phyloP scores from a whole-genome alignment of 2,113 vertebrate genomes.

The Aphyosemion australe region DNA sequence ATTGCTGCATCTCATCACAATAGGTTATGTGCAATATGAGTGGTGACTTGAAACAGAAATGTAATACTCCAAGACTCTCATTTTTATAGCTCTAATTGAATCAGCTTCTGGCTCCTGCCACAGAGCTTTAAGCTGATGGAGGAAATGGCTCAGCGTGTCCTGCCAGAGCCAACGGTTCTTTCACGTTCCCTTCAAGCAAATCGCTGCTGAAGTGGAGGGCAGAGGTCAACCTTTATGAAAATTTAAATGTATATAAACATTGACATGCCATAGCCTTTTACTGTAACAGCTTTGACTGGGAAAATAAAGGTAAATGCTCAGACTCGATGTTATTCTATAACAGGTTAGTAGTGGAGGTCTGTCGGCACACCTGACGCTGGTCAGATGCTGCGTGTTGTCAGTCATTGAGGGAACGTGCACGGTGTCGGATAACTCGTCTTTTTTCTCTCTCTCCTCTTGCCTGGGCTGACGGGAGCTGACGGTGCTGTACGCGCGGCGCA shows the following conservation, averaged over 20 bases:
- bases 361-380: no score
- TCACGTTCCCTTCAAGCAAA: no score
- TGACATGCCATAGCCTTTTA: no score
- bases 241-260: not conserved
- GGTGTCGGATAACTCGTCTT: no score
- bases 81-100: constrained; percentile 66
- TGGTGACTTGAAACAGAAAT: constrained; percentile 69
- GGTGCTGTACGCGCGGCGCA: no score
- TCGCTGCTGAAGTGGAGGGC: constrained; percentile 14
- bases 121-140: constrained; percentile 56
- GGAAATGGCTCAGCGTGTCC: constrained; percentile 45
- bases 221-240: not conserved
- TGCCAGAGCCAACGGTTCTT: constrained; percentile 28
- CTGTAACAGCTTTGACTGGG: not conserved
- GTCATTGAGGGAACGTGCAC: no score
- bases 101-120: constrained; percentile 48
- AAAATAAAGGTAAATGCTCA: not conserved
- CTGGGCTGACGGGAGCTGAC: no score
- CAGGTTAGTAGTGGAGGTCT: no score
- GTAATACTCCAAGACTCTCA: constrained; percentile 66
- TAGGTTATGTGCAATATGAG: constrained; percentile 68
- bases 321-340: not conserved
- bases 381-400: no score
- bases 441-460: no score
- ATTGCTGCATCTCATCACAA: constrained; percentile 62